Base-by-base conservation (phyloP, 2,888 invertebrate species). In the Drosophila nr. medialis region DNA sequence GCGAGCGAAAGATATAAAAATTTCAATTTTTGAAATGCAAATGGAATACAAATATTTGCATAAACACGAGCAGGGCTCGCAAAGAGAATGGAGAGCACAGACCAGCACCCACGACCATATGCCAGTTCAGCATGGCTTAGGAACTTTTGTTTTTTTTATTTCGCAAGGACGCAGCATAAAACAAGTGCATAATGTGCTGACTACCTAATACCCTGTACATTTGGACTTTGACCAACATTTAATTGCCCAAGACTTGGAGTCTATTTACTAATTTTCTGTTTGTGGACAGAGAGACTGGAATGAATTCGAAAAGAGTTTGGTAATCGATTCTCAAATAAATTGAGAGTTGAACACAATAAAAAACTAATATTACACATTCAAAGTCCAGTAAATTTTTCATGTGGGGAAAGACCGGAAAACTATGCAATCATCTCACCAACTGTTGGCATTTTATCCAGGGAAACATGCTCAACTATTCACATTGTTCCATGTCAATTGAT, bases 11-110 rank as follows among this genome's bases (percentile, higher is more conserved):
- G 65, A 81, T 72, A 81, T 81, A 85, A 89, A 88, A 89, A 82
- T 86, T 85, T 85, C 84, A 90, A 85, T 85, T 90, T 88, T 87
- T 85, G 86, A 89, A 90, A 85, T 90, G 84, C 84, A 85, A 85
- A 85, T 85, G 84, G 90, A 89, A 90, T 82, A 89, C 89, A 85
- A 85, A 90, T 85, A 85, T 85, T 85, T 85, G 90, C 90, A 90
- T 90, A 86, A 89, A 87, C 74, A 80, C 80, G 67, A 73, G 64
- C 72, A 71, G 49, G 69, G 63, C 74, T 66, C 61, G 56, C 65
- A 71, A 71, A 69, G 64, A 75, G 66, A 72, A 65, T 60, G 63
- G 54, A 64, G 67, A 72, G 68, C 65, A 80, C 51, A 53, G 64
- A 67, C 61, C 75, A 24, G n/a, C 36, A 36, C 7, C 45, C 21